Base-by-base conservation (phyloP, 2,113 vertebrate genomes). In the Heloderma charlesbogerti region DNA sequence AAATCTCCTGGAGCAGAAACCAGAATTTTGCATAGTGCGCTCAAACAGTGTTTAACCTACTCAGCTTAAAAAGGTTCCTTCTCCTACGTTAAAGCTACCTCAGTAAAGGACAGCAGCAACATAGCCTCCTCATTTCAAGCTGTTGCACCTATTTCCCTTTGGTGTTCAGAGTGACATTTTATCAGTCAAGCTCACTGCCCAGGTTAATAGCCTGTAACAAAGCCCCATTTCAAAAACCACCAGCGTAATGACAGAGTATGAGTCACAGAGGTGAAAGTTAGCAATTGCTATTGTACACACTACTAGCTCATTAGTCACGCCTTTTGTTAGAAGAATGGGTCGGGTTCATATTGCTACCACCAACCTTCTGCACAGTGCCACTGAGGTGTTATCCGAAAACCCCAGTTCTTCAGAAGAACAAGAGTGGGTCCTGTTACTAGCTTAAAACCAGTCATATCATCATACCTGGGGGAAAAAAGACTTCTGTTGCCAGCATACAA, bases 181-280 rank as follows among this genome's bases (percentile, higher is more conserved):
- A 92, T 92, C 43, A 43, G 3, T 93, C 79, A 86, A 51, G 71
- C 45, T 91, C 79, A 94, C 43, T 51, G 88, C 89, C 82, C 90
- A 87, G n/a, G 75, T 94, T 92, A 77, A 88, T 91, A 91, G 82
- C 67, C 71, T 82, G 34, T 37, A 88, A 12, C 27, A 90, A 91
- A 89, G 82, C 25, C 91, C 48, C 66, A 2, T 87, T 20, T 89
- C 63, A 91, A 84, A 81, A 69, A 86, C 82, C 1, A 8, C n/a
- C 45, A 51, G 86, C 84, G 4, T 87, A 91, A 84, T 89, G 78
- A 84, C 6, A 66, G 2, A 90, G 4, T 84, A 93, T 84, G 89
- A 86, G 45, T 84, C 48, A 86, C 79, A 90, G 94, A 89, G 48
- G 18, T 13, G 67, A 93, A 93, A 88, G 2, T 45, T 91, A 79